Conservation (phyloP, 2,888 invertebrate genomes). For the Leptopilina myrica region DNA sequence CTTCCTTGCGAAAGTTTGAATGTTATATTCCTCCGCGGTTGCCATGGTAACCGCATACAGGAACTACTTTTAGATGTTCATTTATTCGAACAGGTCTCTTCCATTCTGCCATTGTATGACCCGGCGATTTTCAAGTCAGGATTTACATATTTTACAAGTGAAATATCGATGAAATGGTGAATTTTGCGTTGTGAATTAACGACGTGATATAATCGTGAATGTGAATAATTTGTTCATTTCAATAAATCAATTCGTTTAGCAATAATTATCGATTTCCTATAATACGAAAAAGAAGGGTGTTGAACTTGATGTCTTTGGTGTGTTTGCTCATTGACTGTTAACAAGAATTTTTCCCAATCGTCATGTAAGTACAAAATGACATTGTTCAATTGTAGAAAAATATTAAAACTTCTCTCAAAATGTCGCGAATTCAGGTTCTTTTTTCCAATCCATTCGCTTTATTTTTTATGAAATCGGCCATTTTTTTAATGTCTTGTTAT, state of each 20-base stretch:
- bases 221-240: not conserved
- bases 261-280: conserved; percentile 11
- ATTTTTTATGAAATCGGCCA: conserved; percentile 34
- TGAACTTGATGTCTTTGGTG: conserved; percentile 41
- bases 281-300: not conserved
- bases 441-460: not conserved
- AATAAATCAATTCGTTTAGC: not conserved
- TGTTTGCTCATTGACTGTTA: conserved; percentile 54
- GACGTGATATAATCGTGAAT: not conserved
- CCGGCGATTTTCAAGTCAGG: not conserved
- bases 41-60: conserved; percentile 67
- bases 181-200: not conserved
- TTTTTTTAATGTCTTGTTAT: conserved; percentile 9
- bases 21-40: conserved; percentile 58
- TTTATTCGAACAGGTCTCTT: conserved; percentile 51
- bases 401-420: not conserved
- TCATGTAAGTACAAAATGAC: conserved; percentile 63
- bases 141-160: not conserved
- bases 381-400: conserved; percentile 18
- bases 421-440: not conserved
- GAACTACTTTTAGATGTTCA: conserved; percentile 70
- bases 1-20: not conserved
- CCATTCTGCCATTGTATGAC: conserved; percentile 46
- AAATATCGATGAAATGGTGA: not conserved
- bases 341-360: conserved; percentile 48